Percentiles rank a stretch among this genome's conserved stretches.
These are phyloP conservation scores for Ceratoteleas bidentatus DNA, from an alignment of 1,140 invertebrate species.

Conservation along the genomic window DNA sequence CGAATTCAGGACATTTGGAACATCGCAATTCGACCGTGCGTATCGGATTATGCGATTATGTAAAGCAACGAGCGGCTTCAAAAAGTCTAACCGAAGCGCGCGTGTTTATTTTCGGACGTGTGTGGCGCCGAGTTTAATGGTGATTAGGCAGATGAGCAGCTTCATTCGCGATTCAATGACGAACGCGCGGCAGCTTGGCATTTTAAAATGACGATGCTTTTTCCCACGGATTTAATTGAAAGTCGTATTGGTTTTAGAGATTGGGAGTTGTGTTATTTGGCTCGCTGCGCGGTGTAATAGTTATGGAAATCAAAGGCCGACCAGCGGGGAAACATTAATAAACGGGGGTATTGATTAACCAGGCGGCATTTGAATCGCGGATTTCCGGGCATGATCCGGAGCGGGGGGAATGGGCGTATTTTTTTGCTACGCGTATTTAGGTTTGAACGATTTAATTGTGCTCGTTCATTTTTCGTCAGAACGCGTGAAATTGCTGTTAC, in stretches of 20 bases:
- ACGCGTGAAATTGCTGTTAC: too few relatives aligned
- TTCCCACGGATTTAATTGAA: conserved; percentile 38
- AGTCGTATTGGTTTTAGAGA: conserved; percentile 28
- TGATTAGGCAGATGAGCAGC: conserved; percentile 36
- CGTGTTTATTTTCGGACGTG: conserved; percentile 8
- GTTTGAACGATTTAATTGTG: not conserved
- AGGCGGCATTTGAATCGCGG: not conserved
- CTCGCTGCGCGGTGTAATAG: conserved; percentile 10
- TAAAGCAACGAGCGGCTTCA: conserved; percentile 29
- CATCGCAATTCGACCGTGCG: not conserved
- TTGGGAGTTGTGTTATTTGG: conserved; percentile 25
- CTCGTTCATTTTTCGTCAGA: not conserved
- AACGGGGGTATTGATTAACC: conserved; percentile 5
- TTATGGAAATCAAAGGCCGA: conserved; percentile 11
- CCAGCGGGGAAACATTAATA: conserved; percentile 23
- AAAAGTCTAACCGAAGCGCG: conserved; percentile 24
- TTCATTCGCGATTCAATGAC: conserved; percentile 39
- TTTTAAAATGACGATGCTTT: conserved; percentile 21
- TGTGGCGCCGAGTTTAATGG: conserved; percentile 30
- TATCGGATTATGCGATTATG: conserved; percentile 49
- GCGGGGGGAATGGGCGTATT: not conserved
- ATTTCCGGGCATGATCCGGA: not conserved
- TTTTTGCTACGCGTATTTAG: conserved; percentile 5
- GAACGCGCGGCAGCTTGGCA: conserved; percentile 15
- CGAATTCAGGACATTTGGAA: conserved; percentile 35